These are phyloP conservation scores for Drosophila emarginata DNA, from an alignment of 2,888 invertebrate species.

Conservation along the genomic window DNA sequence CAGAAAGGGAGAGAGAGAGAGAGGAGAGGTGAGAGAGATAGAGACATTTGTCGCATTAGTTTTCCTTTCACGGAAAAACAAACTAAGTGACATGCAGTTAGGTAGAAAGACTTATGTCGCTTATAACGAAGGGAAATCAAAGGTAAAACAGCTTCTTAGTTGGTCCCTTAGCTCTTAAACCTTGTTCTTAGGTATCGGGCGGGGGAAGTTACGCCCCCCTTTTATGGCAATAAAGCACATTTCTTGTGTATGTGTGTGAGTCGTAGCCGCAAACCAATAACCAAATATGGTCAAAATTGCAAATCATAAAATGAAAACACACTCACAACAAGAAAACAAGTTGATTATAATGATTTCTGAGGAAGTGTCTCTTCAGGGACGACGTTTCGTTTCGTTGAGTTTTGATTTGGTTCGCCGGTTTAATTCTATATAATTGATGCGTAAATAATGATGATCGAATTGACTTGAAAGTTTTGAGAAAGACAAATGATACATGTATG, in stretches of 20 bases:
- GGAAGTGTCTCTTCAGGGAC: constrained; percentile 10
- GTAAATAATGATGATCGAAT: constrained; percentile 8
- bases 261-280: neutral
- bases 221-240: neutral
- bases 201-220: constrained; percentile 4
- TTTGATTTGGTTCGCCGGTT: constrained; percentile 5
- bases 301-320: constrained; percentile 6
- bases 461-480: neutral
- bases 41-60: constrained; percentile 55
- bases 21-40: neutral
- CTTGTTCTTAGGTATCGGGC: neutral
- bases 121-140: constrained; percentile 1
- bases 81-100: no score
- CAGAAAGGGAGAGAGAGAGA: neutral
- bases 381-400: neutral
- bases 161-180: neutral
- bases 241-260: neutral
- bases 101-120: constrained; percentile 3
- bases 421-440: constrained; percentile 8
- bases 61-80: constrained; percentile 18
- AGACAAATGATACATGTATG: neutral
- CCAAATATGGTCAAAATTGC: constrained; percentile 19
- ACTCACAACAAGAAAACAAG: neutral
- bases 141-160: constrained; percentile 7
- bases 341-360: constrained; percentile 1